Conservation (phyloP, 2,113 vertebrate genomes). For the Heptranchias perlo region DNA sequence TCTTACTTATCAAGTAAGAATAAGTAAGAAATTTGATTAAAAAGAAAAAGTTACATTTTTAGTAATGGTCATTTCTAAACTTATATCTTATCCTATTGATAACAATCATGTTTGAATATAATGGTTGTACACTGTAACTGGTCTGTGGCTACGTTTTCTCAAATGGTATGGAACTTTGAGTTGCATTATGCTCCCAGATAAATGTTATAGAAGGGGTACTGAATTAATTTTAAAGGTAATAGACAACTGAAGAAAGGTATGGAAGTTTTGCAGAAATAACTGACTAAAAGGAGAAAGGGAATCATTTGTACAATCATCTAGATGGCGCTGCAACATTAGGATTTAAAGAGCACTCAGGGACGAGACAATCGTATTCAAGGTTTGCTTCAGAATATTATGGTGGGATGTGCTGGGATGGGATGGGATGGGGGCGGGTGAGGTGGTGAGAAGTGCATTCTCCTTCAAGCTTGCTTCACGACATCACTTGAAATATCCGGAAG, state of each 20-base stretch:
- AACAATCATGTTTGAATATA: background rate
- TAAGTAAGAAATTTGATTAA: background rate
- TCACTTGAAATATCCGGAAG: background rate
- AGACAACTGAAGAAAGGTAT: background rate
- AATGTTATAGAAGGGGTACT: background rate
- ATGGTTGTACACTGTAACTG: background rate
- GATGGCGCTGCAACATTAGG: conserved; percentile 27
- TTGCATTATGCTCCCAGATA: background rate
- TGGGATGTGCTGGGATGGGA: background rate
- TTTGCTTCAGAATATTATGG: background rate
- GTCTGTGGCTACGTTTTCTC: background rate
- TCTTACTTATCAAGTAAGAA: too few species aligned
- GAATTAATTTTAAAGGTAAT: background rate
- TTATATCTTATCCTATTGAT: background rate
- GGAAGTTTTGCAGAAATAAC: background rate
- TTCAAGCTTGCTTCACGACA: background rate
- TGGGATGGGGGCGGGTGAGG: background rate
- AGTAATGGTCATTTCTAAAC: background rate
- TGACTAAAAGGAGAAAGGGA: background rate
- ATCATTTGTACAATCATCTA: background rate
- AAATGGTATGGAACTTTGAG: background rate
- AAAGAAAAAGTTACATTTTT: background rate
- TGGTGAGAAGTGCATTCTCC: background rate
- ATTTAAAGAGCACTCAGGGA: background rate
- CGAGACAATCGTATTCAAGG: background rate